Evolutionary conservation across 2,113 vertebrate genomes (phyloP).

Genomic region (Spea multiplicata): DNA sequence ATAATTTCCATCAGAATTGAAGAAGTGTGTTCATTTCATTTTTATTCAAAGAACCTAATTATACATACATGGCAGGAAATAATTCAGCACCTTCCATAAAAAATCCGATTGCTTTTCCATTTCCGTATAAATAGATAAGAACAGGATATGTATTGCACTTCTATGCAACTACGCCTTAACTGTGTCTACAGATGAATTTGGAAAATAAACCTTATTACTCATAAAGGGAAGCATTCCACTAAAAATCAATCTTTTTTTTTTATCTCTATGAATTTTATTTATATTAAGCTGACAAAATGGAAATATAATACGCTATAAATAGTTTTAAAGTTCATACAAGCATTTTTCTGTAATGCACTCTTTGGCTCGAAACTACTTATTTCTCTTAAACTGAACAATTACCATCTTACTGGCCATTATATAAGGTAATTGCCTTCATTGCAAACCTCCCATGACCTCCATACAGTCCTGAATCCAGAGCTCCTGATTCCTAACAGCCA

Average conservation of each 20-base stretch:
- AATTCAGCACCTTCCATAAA: not conserved
- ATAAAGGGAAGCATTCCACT: conserved; percentile 1
- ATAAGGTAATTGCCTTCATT: too few relatives aligned
- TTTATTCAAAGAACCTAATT: not conserved
- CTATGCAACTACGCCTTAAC: conserved; percentile 9
- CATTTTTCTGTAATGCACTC: too few relatives aligned
- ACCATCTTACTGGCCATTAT: too few relatives aligned
- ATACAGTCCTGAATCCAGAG: too few relatives aligned
- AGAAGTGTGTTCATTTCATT: not conserved
- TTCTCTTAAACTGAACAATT: too few relatives aligned
- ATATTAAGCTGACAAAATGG: not conserved
- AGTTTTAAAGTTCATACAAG: not conserved
- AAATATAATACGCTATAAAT: not conserved
- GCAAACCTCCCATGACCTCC: too few relatives aligned
- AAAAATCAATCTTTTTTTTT: not conserved
- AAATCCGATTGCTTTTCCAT: conserved; percentile 23
- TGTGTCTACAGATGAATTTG: conserved; percentile 9
- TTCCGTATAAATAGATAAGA: conserved; percentile 24
- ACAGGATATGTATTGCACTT: conserved; percentile 23
- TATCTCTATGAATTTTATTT: not conserved
- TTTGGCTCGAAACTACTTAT: too few relatives aligned
- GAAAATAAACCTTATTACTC: conserved; percentile 15
- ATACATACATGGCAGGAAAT: conserved; percentile 2
- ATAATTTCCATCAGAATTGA: not conserved
- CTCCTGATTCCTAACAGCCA: too few relatives aligned